A percentile compares a stretch with the other conserved stretches of the same genome.
phyloP scores from a whole-genome alignment of 2,888 invertebrate genomes.

The Orchesellides sinensis region DNA sequence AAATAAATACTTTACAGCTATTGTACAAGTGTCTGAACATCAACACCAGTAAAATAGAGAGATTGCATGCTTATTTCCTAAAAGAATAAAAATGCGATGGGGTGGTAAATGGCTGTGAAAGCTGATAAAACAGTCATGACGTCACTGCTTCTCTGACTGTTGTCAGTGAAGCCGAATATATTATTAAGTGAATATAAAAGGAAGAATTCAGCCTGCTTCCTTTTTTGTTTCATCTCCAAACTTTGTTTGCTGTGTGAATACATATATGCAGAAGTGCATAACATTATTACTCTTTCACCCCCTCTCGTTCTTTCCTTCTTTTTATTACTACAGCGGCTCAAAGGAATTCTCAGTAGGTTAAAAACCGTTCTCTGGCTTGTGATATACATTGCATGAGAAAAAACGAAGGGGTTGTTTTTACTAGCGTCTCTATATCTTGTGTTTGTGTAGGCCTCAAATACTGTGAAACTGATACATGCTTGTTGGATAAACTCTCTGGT shows the following conservation, averaged over 20 bases:
- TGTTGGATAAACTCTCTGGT: neutral
- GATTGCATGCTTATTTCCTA: slow-evolving; percentile 14
- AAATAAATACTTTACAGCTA: neutral
- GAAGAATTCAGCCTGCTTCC: slow-evolving; percentile 5
- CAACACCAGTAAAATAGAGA: neutral
- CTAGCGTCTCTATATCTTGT: too few species aligned
- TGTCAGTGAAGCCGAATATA: slow-evolving; percentile 35
- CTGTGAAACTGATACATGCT: slow-evolving; percentile 48
- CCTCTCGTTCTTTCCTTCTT: slow-evolving; percentile 15
- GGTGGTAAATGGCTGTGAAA: slow-evolving; percentile 69
- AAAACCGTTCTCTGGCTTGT: slow-evolving; percentile 40
- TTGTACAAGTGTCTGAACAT: neutral
- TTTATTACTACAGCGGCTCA: slow-evolving; percentile 21
- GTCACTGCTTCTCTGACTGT: slow-evolving; percentile 26
- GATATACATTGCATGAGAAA: neutral
- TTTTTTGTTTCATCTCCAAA: slow-evolving; percentile 11
- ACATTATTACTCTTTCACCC: neutral
- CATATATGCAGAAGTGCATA: too few species aligned
- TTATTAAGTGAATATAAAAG: slow-evolving; percentile 48
- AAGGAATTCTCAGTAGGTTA: slow-evolving; percentile 59
- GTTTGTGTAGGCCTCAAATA: too few species aligned
- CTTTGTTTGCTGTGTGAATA: slow-evolving; percentile 5
- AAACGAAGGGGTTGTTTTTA: slow-evolving; percentile 36
- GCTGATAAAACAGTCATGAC: slow-evolving; percentile 68
- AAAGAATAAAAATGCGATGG: slow-evolving; percentile 58